Percentiles rank a stretch among this genome's conserved stretches.
Conservation (phyloP, 2,797 vertebrate species). For the Pseudomugil gertrudae region DNA sequence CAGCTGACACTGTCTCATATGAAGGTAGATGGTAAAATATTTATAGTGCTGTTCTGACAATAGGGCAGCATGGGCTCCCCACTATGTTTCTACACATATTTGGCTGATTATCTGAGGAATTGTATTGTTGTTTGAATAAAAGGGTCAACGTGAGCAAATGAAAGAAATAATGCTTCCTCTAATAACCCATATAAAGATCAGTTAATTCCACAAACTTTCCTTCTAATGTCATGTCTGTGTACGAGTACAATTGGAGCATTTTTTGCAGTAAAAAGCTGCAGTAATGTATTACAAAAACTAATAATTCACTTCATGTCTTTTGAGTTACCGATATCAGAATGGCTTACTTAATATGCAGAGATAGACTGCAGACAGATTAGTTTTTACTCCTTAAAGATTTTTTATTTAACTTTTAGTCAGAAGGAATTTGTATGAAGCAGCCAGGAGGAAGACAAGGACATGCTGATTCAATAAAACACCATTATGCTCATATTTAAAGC, state of each 20-base stretch:
- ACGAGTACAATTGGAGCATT: constrained; percentile 7
- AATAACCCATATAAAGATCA: not conserved
- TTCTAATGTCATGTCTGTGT: constrained; percentile 11
- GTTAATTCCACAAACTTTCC: not conserved
- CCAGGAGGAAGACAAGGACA: constrained; percentile 76
- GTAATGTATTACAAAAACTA: constrained; percentile 17
- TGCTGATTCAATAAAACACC: constrained; percentile 90
- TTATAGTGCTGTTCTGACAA: constrained; percentile 22
- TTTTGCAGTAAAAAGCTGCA: not conserved
- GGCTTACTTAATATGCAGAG: constrained; percentile 24
- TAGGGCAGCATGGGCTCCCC: constrained; percentile 11
- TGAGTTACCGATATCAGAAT: constrained; percentile 24
- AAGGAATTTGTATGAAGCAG: constrained; percentile 66
- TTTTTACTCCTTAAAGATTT: constrained; percentile 57
- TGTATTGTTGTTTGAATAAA: constrained; percentile 12
- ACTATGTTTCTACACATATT: constrained; percentile 27
- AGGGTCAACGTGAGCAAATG: constrained; percentile 16
- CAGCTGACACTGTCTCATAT: constrained; percentile 47
- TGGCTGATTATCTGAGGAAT: constrained; percentile 20
- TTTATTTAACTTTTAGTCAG: constrained; percentile 71
- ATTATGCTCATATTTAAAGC: constrained; percentile 92
- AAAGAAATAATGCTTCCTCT: not conserved
- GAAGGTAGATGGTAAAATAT: constrained; percentile 49
- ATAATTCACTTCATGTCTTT: constrained; percentile 28
- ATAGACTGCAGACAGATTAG: constrained; percentile 19